A percentile compares a stretch with the other conserved stretches of the same genome.
phyloP scores from a whole-genome alignment of 1,140 invertebrate genomes.

The Saxidomus purpurata region DNA sequence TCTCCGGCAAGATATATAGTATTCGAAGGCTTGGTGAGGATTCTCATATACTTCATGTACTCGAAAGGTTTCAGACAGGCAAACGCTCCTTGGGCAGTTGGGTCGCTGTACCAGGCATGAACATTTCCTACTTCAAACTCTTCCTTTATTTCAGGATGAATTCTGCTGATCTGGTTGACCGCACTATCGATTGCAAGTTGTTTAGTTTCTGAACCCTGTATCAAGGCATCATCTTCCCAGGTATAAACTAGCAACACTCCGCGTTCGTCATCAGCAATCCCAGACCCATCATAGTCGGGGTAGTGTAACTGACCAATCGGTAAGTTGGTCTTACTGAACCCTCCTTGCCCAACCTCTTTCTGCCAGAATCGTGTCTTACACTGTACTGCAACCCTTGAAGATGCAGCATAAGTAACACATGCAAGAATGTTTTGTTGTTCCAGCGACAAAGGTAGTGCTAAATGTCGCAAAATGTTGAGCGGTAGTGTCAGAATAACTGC shows the following conservation, averaged over 20 bases:
- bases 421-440: constrained; percentile 50
- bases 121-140: constrained; percentile 67
- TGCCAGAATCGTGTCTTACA: constrained; percentile 70
- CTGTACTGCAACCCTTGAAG: constrained; percentile 68
- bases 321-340: constrained; percentile 64
- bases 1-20: constrained; percentile 35
- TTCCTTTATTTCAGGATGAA: constrained; percentile 66
- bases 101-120: constrained; percentile 69
- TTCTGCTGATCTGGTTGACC: constrained; percentile 61
- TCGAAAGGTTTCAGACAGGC: constrained; percentile 49
- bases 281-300: constrained; percentile 38
- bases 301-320: constrained; percentile 68
- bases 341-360: constrained; percentile 63
- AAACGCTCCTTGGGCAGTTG: constrained; percentile 58
- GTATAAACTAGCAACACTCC: constrained; percentile 64
- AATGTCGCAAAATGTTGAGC: constrained; percentile 59
- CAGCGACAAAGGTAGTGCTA: constrained; percentile 31
- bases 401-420: constrained; percentile 48
- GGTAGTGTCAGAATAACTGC: constrained; percentile 69
- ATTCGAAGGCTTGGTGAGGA: not conserved
- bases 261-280: constrained; percentile 30
- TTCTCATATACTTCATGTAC: constrained; percentile 15
- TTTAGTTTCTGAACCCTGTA: constrained; percentile 49
- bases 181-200: constrained; percentile 64
- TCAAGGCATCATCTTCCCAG: constrained; percentile 61